Conservation (phyloP, 2,888 invertebrate species). For the Tetheella fluctuosa region DNA sequence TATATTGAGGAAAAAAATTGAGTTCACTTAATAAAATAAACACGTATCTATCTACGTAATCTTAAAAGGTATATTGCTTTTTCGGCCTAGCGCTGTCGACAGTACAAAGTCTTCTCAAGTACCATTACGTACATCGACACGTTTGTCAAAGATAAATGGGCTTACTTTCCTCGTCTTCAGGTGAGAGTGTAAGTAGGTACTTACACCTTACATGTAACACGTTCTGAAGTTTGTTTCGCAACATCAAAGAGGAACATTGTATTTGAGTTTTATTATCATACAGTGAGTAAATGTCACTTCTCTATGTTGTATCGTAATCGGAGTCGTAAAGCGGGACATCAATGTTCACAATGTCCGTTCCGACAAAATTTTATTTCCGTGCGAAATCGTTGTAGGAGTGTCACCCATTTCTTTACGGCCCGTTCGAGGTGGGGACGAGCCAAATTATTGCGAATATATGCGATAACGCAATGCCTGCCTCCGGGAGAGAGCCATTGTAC, state of each 20-base stretch:
- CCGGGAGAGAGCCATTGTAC: constrained; percentile 50
- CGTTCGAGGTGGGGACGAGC: constrained; percentile 44
- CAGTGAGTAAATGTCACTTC: background rate
- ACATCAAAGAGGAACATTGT: constrained; percentile 10
- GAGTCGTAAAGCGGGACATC: constrained; percentile 7
- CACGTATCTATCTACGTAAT: constrained; percentile 1
- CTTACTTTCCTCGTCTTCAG: constrained; percentile 10
- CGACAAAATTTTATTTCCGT: constrained; percentile 47
- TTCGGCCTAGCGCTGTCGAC: background rate
- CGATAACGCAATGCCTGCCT: constrained; percentile 53
- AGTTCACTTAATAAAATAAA: constrained; percentile 1
- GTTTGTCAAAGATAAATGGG: constrained; percentile 9
- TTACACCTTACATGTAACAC: constrained; percentile 5
- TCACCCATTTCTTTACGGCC: constrained; percentile 49
- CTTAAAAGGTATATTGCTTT: background rate
- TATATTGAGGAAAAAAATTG: background rate
- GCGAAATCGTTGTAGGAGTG: constrained; percentile 41
- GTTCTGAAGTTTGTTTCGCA: background rate
- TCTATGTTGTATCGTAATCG: constrained; percentile 10
- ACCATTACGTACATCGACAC: constrained; percentile 5
- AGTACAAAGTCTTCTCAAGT: constrained; percentile 1
- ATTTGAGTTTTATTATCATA: constrained; percentile 8
- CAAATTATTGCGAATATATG: constrained; percentile 70
- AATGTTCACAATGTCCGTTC: constrained; percentile 35
- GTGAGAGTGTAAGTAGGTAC: constrained; percentile 12